Conservation (phyloP, 2,888 invertebrate genomes). For the Lasioglossum lativentre region DNA sequence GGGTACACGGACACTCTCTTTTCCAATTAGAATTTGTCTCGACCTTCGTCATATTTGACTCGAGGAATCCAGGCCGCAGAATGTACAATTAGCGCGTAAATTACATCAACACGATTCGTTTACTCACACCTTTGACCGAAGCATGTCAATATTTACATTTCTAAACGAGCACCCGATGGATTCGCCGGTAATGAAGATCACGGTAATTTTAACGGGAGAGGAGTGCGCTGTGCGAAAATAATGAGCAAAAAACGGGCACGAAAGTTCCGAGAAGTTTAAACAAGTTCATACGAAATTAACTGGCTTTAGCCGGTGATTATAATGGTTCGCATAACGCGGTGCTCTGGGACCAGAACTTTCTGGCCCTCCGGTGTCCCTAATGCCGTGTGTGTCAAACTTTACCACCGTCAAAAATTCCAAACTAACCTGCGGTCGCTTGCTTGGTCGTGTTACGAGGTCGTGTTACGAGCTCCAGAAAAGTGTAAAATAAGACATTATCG, state of each 20-base stretch:
- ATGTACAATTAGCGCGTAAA: not conserved
- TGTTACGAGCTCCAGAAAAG: no score
- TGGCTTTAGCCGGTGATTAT: conserved; percentile 45
- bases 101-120: not conserved
- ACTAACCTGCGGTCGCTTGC: not conserved
- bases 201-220: conserved; percentile 8
- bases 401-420: conserved; percentile 30
- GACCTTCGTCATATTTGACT: not conserved
- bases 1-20: no score
- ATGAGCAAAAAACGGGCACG: conserved; percentile 7
- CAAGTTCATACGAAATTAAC: conserved; percentile 54
- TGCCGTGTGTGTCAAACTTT: conserved; percentile 44
- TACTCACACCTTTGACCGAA: not conserved
- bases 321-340: conserved; percentile 33
- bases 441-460: no score
- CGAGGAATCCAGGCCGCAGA: not conserved
- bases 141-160: not conserved
- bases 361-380: conserved; percentile 32
- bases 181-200: not conserved
- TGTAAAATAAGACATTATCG: no score
- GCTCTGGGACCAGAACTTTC: conserved; percentile 39
- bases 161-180: not conserved
- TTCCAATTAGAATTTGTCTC: no score
- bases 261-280: conserved; percentile 48
- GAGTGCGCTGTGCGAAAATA: conserved; percentile 20